Conservation (phyloP, 2,888 invertebrate genomes). For the Acrocyrtus sp. region DNA sequence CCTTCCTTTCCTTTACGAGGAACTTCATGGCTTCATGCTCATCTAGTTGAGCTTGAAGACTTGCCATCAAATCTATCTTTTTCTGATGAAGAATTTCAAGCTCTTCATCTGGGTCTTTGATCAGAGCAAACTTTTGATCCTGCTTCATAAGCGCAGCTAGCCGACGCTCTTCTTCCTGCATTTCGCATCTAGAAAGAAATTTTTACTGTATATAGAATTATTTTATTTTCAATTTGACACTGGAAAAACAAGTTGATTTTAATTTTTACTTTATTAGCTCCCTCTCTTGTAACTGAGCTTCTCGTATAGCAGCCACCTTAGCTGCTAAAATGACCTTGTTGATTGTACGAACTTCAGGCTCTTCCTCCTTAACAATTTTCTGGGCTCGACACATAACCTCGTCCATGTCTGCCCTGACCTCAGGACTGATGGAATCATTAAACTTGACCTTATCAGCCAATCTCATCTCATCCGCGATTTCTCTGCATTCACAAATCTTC, state of each 20-base stretch:
- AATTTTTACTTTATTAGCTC: slow-evolving; percentile 64
- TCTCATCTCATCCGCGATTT: slow-evolving; percentile 58
- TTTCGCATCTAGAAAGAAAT: slow-evolving; percentile 50
- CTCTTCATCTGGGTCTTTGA: slow-evolving; percentile 57
- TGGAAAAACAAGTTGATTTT: no score
- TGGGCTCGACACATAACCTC: slow-evolving; percentile 59
- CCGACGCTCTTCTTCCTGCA: slow-evolving; percentile 59
- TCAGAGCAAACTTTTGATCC: slow-evolving; percentile 48
- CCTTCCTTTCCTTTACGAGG: slow-evolving; percentile 44
- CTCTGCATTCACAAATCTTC: slow-evolving; percentile 45
- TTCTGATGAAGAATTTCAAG: slow-evolving; percentile 45
- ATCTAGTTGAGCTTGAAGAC: slow-evolving; percentile 56
- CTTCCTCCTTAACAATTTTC: slow-evolving; percentile 58
- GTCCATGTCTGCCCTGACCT: slow-evolving; percentile 58
- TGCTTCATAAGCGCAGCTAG: slow-evolving; percentile 54
- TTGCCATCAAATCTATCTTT: slow-evolving; percentile 50
- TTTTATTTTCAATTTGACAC: no score
- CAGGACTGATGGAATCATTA: slow-evolving; percentile 58
- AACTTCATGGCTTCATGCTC: slow-evolving; percentile 58
- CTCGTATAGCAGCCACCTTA: slow-evolving; percentile 85
- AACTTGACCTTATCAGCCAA: slow-evolving; percentile 54
- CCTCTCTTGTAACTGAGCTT: slow-evolving; percentile 81
- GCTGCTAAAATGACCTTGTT: slow-evolving; percentile 84
- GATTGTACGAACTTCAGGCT: slow-evolving; percentile 74
- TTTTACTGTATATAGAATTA: not conserved